phyloP scores from a whole-genome alignment of 2,113 vertebrate genomes.

The Puntigrus tetrazona region DNA sequence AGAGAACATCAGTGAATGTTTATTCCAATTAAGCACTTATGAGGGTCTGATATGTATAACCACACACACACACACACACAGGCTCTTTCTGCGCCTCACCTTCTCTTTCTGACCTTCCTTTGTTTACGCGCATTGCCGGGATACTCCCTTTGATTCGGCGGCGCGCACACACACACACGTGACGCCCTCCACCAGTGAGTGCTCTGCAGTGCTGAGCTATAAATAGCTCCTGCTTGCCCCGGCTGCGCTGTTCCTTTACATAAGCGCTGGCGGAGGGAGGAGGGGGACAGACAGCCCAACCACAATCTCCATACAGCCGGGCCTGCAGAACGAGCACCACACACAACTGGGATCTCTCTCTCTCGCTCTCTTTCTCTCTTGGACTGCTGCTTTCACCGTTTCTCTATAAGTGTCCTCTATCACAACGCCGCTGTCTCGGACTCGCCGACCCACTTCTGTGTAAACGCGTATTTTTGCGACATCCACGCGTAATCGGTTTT shows the following conservation, averaged over 20 bases:
- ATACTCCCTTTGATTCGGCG: slow-evolving; percentile 91
- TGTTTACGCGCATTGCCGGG: slow-evolving; percentile 89
- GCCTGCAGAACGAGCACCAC: slow-evolving; percentile 36
- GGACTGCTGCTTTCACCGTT: background rate
- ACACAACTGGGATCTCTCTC: slow-evolving; percentile 37
- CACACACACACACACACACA: background rate
- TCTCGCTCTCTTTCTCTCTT: background rate
- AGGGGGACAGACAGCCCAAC: slow-evolving; percentile 69
- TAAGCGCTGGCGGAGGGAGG: slow-evolving; percentile 79
- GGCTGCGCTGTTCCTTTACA: slow-evolving; percentile 89
- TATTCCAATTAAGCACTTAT: slow-evolving; percentile 13
- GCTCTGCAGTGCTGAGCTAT: slow-evolving; percentile 89
- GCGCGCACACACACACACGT: slow-evolving; percentile 74
- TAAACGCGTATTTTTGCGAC: background rate
- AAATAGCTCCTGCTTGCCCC: slow-evolving; percentile 89
- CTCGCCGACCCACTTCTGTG: background rate
- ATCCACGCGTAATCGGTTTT: background rate
- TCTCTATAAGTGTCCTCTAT: slow-evolving; percentile 11
- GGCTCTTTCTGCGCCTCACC: slow-evolving; percentile 73
- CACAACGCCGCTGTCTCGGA: background rate
- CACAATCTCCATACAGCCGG: slow-evolving; percentile 66
- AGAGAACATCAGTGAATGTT: background rate
- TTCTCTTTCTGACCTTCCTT: slow-evolving; percentile 84
- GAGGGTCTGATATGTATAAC: slow-evolving; percentile 20
- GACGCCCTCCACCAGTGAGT: slow-evolving; percentile 81